These are phyloP conservation scores for Nothobranchius furzeri DNA, from an alignment of 2,113 vertebrate genomes.

Conservation along the genomic window DNA sequence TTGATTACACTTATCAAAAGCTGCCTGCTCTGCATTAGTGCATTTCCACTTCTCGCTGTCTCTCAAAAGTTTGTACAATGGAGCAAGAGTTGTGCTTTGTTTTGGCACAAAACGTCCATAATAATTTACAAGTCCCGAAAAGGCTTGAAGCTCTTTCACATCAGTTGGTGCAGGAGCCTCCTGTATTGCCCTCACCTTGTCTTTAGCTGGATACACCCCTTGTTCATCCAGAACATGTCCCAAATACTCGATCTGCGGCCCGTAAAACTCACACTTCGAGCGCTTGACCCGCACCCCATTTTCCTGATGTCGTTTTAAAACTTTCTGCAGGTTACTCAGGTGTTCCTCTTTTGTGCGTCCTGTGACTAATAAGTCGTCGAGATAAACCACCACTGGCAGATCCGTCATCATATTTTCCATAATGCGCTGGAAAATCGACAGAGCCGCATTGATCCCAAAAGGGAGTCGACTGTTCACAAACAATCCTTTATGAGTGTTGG, in stretches of 20 bases:
- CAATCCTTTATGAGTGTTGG: background rate
- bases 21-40: background rate
- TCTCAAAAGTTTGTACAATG: background rate
- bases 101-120: slow-evolving; percentile 25
- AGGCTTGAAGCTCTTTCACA: background rate
- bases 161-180: slow-evolving; percentile 9
- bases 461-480: background rate
- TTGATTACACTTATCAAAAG: background rate
- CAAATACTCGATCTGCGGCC: background rate
- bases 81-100: background rate
- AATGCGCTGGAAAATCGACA: background rate
- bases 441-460: slow-evolving; percentile 1
- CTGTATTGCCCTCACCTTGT: slow-evolving; percentile 18
- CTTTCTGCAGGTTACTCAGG: background rate
- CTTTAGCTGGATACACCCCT: background rate
- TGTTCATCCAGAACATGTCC: slow-evolving; percentile 3
- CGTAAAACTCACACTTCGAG: slow-evolving; percentile 5
- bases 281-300: slow-evolving; percentile 4
- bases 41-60: background rate
- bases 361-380: background rate
- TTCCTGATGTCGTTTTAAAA: slow-evolving; percentile 1
- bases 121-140: slow-evolving; percentile 17
- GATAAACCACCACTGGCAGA: background rate
- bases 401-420: slow-evolving; percentile 3
- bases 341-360: background rate